These are phyloP conservation scores for Henicopernis longicauda DNA, from an alignment of 2,113 vertebrate species.

Conservation along the genomic window DNA sequence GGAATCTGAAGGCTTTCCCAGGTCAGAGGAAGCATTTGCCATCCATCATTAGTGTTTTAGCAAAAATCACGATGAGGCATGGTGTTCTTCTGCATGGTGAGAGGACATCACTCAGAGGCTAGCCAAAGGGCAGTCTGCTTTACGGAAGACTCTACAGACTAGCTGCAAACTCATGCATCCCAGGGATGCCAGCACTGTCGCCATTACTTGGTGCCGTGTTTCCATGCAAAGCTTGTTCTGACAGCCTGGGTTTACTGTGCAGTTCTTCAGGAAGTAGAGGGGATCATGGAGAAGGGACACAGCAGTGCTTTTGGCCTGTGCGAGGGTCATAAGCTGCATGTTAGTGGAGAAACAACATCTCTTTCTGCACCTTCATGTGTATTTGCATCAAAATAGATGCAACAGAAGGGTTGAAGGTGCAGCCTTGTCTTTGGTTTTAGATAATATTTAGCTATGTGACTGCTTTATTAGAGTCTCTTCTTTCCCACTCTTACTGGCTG, in stretches of 20 bases:
- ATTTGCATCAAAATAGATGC: background rate
- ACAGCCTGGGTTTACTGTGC: background rate
- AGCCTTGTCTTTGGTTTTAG: background rate
- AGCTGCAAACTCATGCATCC: background rate
- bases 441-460: background rate
- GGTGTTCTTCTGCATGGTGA: background rate
- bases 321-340: background rate
- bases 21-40: background rate
- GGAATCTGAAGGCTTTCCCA: background rate
- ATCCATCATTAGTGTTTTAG: background rate
- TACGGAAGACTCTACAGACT: background rate
- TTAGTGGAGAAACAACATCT: background rate
- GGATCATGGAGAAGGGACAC: background rate
- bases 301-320: accelerated
- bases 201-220: background rate
- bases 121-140: background rate
- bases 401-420: background rate
- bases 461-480: background rate
- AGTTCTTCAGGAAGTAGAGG: background rate
- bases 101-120: background rate
- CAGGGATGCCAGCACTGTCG: background rate
- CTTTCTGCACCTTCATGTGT: background rate
- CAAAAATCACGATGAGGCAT: background rate
- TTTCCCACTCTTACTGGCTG: background rate
- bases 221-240: background rate